phyloP scores from a whole-genome alignment of 1,140 invertebrate species.

The Brachystomella parvula region DNA sequence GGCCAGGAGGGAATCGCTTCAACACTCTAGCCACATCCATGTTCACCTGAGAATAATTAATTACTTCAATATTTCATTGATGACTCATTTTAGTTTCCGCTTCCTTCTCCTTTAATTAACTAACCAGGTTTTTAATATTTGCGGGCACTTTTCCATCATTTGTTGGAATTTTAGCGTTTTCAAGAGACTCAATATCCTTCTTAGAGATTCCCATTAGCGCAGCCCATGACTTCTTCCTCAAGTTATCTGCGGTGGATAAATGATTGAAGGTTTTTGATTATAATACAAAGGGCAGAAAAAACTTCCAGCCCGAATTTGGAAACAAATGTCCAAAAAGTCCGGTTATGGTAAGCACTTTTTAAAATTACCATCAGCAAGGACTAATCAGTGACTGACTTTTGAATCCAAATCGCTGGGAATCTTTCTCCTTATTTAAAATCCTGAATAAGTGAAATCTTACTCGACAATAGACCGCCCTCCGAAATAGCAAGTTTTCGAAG shows the following conservation, averaged over 20 bases:
- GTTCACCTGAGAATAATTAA: conserved; percentile 21
- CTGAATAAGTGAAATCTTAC: conserved; percentile 25
- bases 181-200: conserved; percentile 18
- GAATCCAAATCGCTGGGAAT: background rate
- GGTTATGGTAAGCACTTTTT: too few species aligned
- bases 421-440: background rate
- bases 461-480: conserved; percentile 30
- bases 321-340: too few species aligned
- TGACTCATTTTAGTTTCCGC: too few species aligned
- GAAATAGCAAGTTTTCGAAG: conserved; percentile 26
- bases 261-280: too few species aligned
- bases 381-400: conserved; percentile 2
- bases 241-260: too few species aligned
- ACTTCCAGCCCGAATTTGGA: too few species aligned
- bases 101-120: background rate
- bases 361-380: too few species aligned
- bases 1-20: conserved; percentile 35
- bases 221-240: conserved; percentile 32
- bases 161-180: conserved; percentile 7
- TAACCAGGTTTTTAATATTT: conserved; percentile 31
- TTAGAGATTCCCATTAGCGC: conserved; percentile 26
- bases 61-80: background rate
- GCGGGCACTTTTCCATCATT: conserved; percentile 18
- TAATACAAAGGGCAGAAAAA: too few species aligned
- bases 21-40: conserved; percentile 35